These are phyloP conservation scores for Drosophila ustulata DNA, from an alignment of 2,888 invertebrate genomes.

Conservation along the genomic window DNA sequence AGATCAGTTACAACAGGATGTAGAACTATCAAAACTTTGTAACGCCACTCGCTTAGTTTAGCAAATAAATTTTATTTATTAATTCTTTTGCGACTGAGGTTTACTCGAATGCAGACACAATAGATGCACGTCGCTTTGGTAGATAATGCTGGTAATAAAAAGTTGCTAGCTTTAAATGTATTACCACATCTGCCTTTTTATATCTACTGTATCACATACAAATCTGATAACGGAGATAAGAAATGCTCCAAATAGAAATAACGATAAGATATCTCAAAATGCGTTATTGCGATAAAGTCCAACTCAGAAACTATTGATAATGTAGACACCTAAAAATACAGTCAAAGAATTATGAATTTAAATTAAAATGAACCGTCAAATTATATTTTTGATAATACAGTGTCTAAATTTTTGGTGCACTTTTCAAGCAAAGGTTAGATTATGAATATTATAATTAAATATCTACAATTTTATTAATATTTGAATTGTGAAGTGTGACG, in stretches of 20 bases:
- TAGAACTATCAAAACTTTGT: too few relatives aligned
- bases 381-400: slow-evolving; percentile 12
- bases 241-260: slow-evolving; percentile 21
- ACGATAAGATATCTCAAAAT: slow-evolving; percentile 41
- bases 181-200: not conserved
- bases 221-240: slow-evolving; percentile 53
- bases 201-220: slow-evolving; percentile 17
- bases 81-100: too few relatives aligned
- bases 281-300: slow-evolving; percentile 15
- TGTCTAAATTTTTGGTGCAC: not conserved
- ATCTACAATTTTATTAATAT: not conserved
- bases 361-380: slow-evolving; percentile 22
- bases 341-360: not conserved
- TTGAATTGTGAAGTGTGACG: slow-evolving; percentile 45
- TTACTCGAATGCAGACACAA: too few relatives aligned
- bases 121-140: too few relatives aligned
- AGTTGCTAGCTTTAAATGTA: not conserved
- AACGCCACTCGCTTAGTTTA: too few relatives aligned
- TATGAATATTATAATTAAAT: not conserved
- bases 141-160: not conserved
- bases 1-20: too few relatives aligned
- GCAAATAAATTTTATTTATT: too few relatives aligned
- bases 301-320: slow-evolving; percentile 23
- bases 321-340: slow-evolving; percentile 11
- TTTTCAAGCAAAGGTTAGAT: slow-evolving; percentile 27